Evolutionary conservation across 2,113 vertebrate genomes (phyloP), one percentile per base, ranked within the genome.

Genomic region (Gallinago jamesoni): DNA sequence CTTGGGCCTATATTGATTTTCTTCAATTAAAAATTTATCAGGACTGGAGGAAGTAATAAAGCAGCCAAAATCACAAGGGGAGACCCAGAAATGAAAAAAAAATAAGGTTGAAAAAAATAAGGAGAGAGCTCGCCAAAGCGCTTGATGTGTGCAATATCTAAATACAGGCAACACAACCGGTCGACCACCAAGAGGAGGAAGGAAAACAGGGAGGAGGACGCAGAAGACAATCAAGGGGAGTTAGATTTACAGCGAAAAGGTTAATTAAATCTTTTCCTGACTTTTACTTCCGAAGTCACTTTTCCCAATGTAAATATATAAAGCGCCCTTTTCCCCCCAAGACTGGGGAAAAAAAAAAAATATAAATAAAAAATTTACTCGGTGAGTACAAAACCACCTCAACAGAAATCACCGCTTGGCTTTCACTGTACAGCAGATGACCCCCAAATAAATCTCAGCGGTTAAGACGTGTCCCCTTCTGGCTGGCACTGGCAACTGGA

Each of bases 191-290:
- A n/a, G 23, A 37, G 23, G 30, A 75, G 37, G 53, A 11, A 8
- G 27, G 24, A 21, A 82, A 28, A 28, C 41, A 94, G 56, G 74
- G 63, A 94, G 19, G 45, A 94, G 56, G 72, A 78, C 84, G 75
- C 84, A 64, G 76, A 86, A 95, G 69, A 89, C 89, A 83, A 75
- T 55, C 59, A 84, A 87, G 33, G 21, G 21, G 81, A 94, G 76
- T 25, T 80, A 86, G 87, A 81, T 93, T 97, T 80, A 88, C 41
- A 70, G 92, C 66, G 91, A 96, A 97, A 97, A 97, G 96, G 97
- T 97, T 97, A 98, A 98, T 97, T 96, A 97, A 97, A 97, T 97
- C 94, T 97, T 96, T 62, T 35, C 10, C 95, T 74, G 88, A 75
- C 66, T 87, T 75, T 41, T 94, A 67, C 93, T 94, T 91, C 74